phyloP scores from a whole-genome alignment of 2,888 invertebrate species.

The Operophtera brumata region DNA sequence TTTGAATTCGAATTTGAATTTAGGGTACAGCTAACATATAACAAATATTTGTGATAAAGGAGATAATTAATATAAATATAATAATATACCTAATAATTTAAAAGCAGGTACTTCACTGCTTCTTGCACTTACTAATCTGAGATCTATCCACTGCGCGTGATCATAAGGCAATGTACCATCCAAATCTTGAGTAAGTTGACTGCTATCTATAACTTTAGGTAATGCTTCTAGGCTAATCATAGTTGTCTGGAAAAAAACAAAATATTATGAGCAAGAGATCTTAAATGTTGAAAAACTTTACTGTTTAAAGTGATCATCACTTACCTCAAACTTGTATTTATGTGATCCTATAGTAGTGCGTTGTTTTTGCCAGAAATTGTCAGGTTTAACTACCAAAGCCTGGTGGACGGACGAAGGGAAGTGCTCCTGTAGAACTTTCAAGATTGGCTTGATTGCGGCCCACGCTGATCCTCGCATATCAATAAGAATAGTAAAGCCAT shows the following conservation, averaged over 20 bases:
- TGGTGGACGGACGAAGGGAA: slow-evolving; percentile 96
- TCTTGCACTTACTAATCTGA: slow-evolving; percentile 83
- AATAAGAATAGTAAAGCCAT: slow-evolving; percentile 97
- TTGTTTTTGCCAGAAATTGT: slow-evolving; percentile 99
- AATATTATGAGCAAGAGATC: not conserved
- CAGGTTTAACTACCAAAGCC: slow-evolving; percentile 98
- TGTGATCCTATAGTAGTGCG: slow-evolving; percentile 97
- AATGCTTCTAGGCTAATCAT: slow-evolving; percentile 98
- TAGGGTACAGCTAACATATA: too few species aligned
- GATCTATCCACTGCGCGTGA: slow-evolving; percentile 98
- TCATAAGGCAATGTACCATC: slow-evolving; percentile 97
- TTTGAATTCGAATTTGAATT: too few species aligned
- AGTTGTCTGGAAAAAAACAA: slow-evolving; percentile 87
- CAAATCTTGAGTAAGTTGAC: slow-evolving; percentile 95
- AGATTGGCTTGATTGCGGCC: slow-evolving; percentile 97
- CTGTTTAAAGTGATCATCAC: not conserved
- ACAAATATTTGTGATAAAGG: too few species aligned
- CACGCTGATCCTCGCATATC: slow-evolving; percentile 99
- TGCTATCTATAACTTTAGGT: slow-evolving; percentile 94
- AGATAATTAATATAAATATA: too few species aligned
- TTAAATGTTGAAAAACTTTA: not conserved
- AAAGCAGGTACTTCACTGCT: too few species aligned
- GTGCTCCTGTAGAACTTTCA: slow-evolving; percentile 98
- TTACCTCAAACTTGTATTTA: slow-evolving; percentile 99
- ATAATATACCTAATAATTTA: too few species aligned